Conservation (phyloP, 2,888 invertebrate genomes). For the Nebria salina region DNA sequence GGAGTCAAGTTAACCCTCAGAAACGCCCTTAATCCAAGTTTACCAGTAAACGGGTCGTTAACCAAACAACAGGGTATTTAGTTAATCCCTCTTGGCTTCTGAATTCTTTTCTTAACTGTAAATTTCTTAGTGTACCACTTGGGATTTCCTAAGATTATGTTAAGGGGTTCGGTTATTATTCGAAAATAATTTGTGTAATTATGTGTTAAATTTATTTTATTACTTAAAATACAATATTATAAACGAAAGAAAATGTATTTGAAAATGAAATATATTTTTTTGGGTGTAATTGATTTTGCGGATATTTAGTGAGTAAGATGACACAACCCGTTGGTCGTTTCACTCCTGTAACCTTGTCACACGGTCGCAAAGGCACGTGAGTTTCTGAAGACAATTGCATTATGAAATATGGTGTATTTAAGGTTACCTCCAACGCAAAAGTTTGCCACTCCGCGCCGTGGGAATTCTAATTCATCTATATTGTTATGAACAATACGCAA, state of each 20-base stretch:
- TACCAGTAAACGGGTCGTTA: background rate
- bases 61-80: background rate
- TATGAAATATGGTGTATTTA: constrained; percentile 38
- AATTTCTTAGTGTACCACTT: background rate
- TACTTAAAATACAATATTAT: background rate
- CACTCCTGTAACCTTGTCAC: constrained; percentile 35
- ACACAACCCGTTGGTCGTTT: background rate
- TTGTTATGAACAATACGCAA: background rate
- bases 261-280: too few relatives aligned
- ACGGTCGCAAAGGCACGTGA: constrained; percentile 39
- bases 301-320: background rate
- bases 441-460: constrained; percentile 14
- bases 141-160: background rate
- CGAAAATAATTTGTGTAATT: background rate
- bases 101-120: background rate
- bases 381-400: constrained; percentile 38
- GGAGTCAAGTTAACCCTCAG: background rate
- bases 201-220: background rate
- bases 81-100: background rate
- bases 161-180: background rate
- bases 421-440: constrained; percentile 35
- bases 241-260: too few relatives aligned
- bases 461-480: constrained; percentile 32
- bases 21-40: background rate
- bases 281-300: background rate